Percentiles rank a stretch among this genome's conserved stretches.
Conservation (phyloP, 2,113 vertebrate species). For the Sylvietta virens region DNA sequence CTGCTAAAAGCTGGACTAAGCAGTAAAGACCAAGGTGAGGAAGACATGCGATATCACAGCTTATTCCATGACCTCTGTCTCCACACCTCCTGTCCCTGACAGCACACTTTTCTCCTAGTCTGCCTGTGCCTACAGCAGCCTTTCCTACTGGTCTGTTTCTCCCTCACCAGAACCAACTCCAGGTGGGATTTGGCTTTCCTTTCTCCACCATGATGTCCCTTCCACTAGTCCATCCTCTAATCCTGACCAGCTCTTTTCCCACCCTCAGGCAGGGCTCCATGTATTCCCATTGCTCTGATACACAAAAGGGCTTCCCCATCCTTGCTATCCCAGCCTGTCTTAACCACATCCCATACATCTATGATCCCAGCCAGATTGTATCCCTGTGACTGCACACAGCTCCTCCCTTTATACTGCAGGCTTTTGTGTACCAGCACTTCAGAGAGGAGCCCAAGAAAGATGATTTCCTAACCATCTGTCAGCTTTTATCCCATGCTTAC, state of each 20-base stretch:
- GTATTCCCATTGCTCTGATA: neutral
- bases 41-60: fast-evolving
- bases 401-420: neutral
- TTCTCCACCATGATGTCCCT: neutral
- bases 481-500: neutral
- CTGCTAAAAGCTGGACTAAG: neutral
- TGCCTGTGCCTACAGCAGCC: neutral
- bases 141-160: neutral
- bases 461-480: neutral
- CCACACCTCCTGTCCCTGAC: neutral
- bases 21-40: neutral
- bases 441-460: neutral
- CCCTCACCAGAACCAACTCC: neutral
- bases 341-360: fast-evolving
- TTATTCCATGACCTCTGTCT: neutral
- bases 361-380: neutral
- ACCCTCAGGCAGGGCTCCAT: neutral
- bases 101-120: neutral
- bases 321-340: neutral
- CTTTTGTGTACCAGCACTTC: neutral
- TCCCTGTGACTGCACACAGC: neutral
- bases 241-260: neutral
- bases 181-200: neutral
- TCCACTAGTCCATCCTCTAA: neutral
- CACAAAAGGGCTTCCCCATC: neutral